Evolutionary conservation across 1,140 invertebrate genomes (phyloP).

Genomic region (Ceratosolen solmsi): DNA sequence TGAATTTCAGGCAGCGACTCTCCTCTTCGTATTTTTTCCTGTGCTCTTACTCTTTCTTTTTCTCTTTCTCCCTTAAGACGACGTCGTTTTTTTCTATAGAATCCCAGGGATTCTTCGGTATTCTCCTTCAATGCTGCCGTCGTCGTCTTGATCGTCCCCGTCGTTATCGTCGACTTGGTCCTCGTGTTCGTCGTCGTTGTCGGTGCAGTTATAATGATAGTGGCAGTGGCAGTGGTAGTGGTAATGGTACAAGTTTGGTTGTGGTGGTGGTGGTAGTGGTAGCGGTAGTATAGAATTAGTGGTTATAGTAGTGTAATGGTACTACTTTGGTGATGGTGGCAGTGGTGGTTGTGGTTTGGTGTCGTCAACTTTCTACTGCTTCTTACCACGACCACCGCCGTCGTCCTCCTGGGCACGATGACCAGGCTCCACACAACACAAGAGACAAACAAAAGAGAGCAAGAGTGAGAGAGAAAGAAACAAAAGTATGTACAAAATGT

Average conservation of each 20-base stretch:
- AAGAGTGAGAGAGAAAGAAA: neutral
- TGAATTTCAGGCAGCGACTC: slow-evolving; percentile 24
- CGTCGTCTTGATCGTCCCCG: neutral
- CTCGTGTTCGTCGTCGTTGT: neutral
- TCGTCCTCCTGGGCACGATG: slow-evolving; percentile 16
- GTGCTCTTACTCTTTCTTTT: neutral
- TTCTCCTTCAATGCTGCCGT: neutral
- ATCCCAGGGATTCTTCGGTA: neutral
- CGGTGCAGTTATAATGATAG: neutral
- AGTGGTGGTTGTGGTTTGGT: neutral
- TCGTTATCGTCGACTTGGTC: neutral
- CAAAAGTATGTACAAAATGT: neutral
- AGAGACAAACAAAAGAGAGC: neutral
- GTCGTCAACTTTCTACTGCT: neutral
- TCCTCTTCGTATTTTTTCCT: neutral
- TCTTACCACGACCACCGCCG: neutral
- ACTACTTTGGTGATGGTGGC: neutral
- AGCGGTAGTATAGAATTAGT: neutral
- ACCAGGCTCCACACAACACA: neutral
- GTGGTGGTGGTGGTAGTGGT: neutral
- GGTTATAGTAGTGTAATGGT: neutral
- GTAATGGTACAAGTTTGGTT: neutral
- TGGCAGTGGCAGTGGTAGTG: no score
- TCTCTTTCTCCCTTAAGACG: slow-evolving; percentile 26
- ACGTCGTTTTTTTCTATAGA: slow-evolving; percentile 18